Evolutionary conservation across 2,888 invertebrate genomes (phyloP), one percentile per base, ranked within the genome.

Genomic region (Antitype chi): DNA sequence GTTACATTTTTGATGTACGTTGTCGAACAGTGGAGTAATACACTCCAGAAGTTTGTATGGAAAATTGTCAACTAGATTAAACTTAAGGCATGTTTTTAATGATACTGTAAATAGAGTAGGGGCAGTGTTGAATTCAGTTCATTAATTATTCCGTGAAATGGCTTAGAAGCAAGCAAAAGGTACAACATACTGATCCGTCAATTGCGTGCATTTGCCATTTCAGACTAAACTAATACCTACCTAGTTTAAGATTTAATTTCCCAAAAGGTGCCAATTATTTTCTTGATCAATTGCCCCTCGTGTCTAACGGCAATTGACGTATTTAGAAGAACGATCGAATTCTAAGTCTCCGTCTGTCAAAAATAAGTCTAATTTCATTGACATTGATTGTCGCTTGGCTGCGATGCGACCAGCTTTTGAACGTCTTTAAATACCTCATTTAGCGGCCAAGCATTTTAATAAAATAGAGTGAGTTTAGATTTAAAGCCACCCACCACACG

Each of bases 111-210:
- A 43, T 11, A 43, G 43, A 43, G 43, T 43, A 43, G 43, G 43
- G 7, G 9, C 11, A 43, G 25, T 4, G 5, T 69, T 55, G 23
- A 62, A 62, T 62, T 49, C 32, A 55, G 38, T 49, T 78, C 62
- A 71, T 28, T 71, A 57, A 74, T 74, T 49, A 57, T 75, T 59
- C 64, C 28, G 57, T 17, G 43, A 57, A 79, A 57, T 57, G 20
- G 28, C 17, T 52, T n/a, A 55, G 53, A n/a, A 63, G 11, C 38
- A 15, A 38, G 20, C 49, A 68, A 47, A 47, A 11, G 43, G 11
- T 32, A 53, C 23, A 25, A 53, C 23, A 25, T 23, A 67, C 2
- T 23, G 17, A 38, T 32, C 20, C 2, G 32, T 32, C 9, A 43
- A 60, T 68, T 38, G 53, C 60, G n/a, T 69, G 23, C 9, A 25